Percentiles rank a stretch among this genome's conserved stretches.
These are phyloP conservation scores for Ooceraea biroi DNA, from an alignment of 1,140 invertebrate genomes.

Conservation along the genomic window DNA sequence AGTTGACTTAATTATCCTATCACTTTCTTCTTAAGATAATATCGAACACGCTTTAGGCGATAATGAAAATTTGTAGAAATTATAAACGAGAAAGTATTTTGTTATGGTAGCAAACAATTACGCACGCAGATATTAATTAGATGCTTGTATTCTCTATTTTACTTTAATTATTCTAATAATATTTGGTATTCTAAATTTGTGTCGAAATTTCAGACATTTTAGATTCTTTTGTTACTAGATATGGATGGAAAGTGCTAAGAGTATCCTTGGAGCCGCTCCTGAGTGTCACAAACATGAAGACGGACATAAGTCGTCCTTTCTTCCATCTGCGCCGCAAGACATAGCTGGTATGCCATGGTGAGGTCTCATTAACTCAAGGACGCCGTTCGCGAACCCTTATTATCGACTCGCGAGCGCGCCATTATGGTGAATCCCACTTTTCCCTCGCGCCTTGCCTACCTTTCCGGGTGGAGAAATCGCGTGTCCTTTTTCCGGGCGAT, in stretches of 20 bases:
- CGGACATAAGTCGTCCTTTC: conserved; percentile 45
- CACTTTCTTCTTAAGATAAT: too few relatives aligned
- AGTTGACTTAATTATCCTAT: too few relatives aligned
- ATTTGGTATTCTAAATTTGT: too few relatives aligned
- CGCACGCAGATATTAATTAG: too few relatives aligned
- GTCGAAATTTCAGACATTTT: too few relatives aligned
- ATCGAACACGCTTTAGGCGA: too few relatives aligned
- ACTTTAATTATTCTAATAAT: too few relatives aligned
- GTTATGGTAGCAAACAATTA: too few relatives aligned
- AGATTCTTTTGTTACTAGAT: not conserved
- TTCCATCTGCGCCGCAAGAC: conserved; percentile 11
- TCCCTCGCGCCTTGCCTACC: conserved; percentile 16
- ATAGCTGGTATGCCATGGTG: conserved; percentile 19
- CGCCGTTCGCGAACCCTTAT: conserved; percentile 45
- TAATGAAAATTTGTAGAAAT: too few relatives aligned
- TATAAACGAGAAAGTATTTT: too few relatives aligned
- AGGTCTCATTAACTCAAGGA: conserved; percentile 68
- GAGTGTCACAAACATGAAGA: conserved; percentile 19
- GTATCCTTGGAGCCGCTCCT: not conserved
- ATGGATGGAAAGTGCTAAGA: not conserved
- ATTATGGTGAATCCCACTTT: conserved; percentile 53
- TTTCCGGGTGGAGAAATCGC: conserved; percentile 32
- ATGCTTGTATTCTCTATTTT: too few relatives aligned
- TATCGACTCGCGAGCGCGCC: conserved; percentile 52
- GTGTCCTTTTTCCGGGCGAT: conserved; percentile 45